Evolutionary conservation across 1,140 invertebrate genomes (phyloP).

Genomic region (Zaprionus gabonicus): DNA sequence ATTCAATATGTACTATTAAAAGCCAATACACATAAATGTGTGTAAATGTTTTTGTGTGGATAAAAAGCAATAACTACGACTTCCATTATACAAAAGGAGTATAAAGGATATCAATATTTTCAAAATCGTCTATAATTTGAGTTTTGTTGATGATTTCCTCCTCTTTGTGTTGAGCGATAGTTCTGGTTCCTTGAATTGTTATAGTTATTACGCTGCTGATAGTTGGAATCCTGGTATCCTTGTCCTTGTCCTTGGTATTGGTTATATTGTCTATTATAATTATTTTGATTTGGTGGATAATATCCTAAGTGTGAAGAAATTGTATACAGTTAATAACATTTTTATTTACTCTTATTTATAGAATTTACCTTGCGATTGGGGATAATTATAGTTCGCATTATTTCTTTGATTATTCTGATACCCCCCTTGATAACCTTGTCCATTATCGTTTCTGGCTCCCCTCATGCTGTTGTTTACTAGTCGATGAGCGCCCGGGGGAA

Average conservation of each 20-base stretch:
- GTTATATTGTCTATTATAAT: slow-evolving; percentile 22
- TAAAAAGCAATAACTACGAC: neutral
- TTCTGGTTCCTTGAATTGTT: slow-evolving; percentile 43
- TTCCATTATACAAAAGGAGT: neutral
- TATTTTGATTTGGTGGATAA: slow-evolving; percentile 27
- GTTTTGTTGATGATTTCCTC: slow-evolving; percentile 28
- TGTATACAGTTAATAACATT: neutral
- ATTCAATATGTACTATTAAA: neutral
- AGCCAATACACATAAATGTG: neutral
- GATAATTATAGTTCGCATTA: slow-evolving; percentile 35
- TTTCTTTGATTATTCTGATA: slow-evolving; percentile 40
- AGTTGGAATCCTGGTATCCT: slow-evolving; percentile 44
- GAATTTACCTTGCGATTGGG: slow-evolving; percentile 37
- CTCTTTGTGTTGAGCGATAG: slow-evolving; percentile 37
- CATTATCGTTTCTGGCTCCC: slow-evolving; percentile 22
- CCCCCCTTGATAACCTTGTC: slow-evolving; percentile 8
- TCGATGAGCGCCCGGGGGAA: slow-evolving; percentile 37
- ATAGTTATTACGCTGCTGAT: slow-evolving; percentile 54
- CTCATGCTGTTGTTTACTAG: slow-evolving; percentile 25
- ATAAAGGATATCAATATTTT: neutral
- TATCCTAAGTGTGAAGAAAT: slow-evolving; percentile 24
- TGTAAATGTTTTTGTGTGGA: neutral
- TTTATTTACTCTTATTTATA: neutral
- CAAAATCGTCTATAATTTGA: slow-evolving; percentile 66
- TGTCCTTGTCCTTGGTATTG: slow-evolving; percentile 30